Evolutionary conservation across 1,140 invertebrate genomes (phyloP), one percentile per base, ranked within the genome.

Genomic region (Notospermus geniculatus): DNA sequence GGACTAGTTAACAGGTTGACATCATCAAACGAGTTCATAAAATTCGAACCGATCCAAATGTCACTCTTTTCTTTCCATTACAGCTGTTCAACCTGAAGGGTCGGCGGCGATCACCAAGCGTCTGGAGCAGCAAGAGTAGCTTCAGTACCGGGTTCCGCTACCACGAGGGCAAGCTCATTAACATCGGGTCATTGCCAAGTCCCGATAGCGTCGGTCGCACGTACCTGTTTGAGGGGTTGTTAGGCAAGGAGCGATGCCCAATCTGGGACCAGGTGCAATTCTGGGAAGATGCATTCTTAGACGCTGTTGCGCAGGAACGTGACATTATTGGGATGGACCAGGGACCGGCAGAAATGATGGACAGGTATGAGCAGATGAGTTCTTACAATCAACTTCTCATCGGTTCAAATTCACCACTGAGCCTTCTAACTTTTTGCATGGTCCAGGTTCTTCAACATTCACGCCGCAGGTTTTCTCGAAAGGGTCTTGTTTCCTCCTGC

Each of bases 211-310:
- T 36, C 15, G 30, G 88, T 0, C 85, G 92, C 67, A 93, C 91
- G 0, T 97, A 97, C 79, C 80, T 98, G 5, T 98, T 94, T 80
- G 93, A 97, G 84, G 93, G 91, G 27, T 64, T 83, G 11, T 60
- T 77, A 7, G 72, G 74, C 1, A 91, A 90, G 76, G 88, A 90
- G 53, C 85, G 94, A 66, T 91, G 90, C 2, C 87, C 87, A 36
- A 79, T 99, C n/a, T 99, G 97, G 96, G 95, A 99, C 80, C 92
- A 98, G 83, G 96, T 98, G 91, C 94, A 98, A 75, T 99, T 99
- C 81, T 99, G 97, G 97, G 97, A 99, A 82, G 96, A 99, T 80
- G 91, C 93, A 0, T 99, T 99, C 77, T 83, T 99, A 27, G 97
- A 99, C 83, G 95, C 96, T 0, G 97, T 99, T 0, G 96, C 96